Evolutionary conservation across 2,113 vertebrate species (phyloP), one percentile per base, ranked within the genome.

Genomic region (Herpetotheres cachinnans): DNA sequence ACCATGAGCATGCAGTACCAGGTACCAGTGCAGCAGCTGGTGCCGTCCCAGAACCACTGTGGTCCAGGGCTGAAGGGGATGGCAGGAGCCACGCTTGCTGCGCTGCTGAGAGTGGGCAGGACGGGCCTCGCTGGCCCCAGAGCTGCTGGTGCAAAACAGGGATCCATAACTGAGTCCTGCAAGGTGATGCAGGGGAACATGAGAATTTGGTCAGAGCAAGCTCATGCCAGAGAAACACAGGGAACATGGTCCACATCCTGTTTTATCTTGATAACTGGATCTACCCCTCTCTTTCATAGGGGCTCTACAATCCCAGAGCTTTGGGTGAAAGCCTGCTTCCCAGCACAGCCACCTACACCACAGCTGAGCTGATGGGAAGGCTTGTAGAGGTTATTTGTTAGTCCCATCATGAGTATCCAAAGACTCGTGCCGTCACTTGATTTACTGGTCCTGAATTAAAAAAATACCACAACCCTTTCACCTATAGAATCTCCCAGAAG

Each of bases 21-120:
- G 5, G 17, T 38, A 16, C 16, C 0, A 0, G 24, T 25, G 30
- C 19, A 29, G 29, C 2, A 1, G 36, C 32, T 0, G 0, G 17
- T 42, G 10, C 62, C 3, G 0, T 7, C 25, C 25, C 1, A 1
- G 56, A 15, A 5, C n/a, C 42, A 7, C 7, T 10, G 46, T 5
- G 4, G 36, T 30, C 32, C 11, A 11, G 42, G 26, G 5, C 46
- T 42, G 46, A 34, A 58, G 42, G 59, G 26, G 16, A 22, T 2
- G 1, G 7, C n/a, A 13, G 29, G 19, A 36, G n/a, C n/a, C 2
- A 16, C 1, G 4, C 22, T 15, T 55, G 52, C 47, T 47, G 25
- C n/a, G 4, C 12, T 3, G 4, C 44, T 40, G 38, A 13, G 30
- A 16, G 26, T 1, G 2, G 49, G 27, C 54, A 30, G 67, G 55